Evolutionary conservation across 2,113 vertebrate species (phyloP).

Genomic region (Myiopsitta monachus): DNA sequence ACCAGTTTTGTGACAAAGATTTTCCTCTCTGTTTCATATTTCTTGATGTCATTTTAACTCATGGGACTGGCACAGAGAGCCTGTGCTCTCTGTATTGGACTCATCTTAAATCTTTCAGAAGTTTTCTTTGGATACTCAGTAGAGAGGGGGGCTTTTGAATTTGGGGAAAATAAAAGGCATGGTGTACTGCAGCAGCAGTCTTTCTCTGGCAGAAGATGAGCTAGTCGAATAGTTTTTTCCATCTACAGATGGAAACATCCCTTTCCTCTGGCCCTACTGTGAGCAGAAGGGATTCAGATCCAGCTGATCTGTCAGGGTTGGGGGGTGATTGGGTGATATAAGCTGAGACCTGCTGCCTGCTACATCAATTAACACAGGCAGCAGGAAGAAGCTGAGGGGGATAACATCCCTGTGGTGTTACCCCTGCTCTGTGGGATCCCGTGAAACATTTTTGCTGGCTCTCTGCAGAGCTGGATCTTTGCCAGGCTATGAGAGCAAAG

Average conservation of each 20-base stretch:
- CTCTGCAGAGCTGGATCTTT: neutral
- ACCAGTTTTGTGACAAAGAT: constrained; percentile 14
- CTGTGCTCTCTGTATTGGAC: neutral
- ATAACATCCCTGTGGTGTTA: neutral
- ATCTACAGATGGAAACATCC: too few relatives aligned
- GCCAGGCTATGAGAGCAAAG: neutral
- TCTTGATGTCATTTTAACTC: constrained; percentile 15
- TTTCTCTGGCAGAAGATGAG: constrained; percentile 28
- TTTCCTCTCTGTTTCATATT: constrained; percentile 9
- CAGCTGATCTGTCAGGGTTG: neutral
- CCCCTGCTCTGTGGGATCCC: neutral
- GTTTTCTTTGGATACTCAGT: neutral
- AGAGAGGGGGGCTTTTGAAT: neutral
- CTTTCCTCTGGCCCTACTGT: constrained; percentile 6
- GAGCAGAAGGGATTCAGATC: neutral
- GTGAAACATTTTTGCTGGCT: neutral
- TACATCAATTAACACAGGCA: neutral
- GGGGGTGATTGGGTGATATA: neutral
- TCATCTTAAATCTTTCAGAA: neutral
- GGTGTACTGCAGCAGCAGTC: neutral
- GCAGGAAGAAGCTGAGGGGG: neutral
- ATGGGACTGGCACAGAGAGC: neutral
- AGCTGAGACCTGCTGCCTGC: neutral
- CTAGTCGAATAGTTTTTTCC: constrained; percentile 42
- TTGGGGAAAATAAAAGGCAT: neutral